Conservation (phyloP, 2,113 vertebrate species). For the Macroglossus sobrinus region DNA sequence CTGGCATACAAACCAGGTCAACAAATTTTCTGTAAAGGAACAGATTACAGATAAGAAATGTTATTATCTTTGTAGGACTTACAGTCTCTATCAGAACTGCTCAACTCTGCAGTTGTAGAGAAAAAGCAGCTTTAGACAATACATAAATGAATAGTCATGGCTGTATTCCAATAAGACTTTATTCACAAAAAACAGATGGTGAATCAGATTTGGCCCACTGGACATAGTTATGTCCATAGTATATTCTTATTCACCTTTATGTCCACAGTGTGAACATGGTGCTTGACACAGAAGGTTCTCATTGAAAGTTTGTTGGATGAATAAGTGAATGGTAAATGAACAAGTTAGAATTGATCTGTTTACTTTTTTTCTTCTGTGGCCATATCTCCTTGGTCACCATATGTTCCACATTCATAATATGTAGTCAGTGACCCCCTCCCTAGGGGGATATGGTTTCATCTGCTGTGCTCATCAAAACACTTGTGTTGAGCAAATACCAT, state of each 20-base stretch:
- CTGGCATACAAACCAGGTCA: background rate
- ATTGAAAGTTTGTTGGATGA: background rate
- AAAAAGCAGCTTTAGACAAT: background rate
- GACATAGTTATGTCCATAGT: background rate
- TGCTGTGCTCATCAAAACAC: background rate
- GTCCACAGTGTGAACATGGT: background rate
- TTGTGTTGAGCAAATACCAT: background rate
- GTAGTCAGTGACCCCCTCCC: background rate
- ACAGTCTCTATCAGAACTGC: background rate
- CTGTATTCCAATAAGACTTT: constrained; percentile 5
- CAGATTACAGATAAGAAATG: background rate
- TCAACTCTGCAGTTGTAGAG: background rate
- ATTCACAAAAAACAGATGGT: background rate
- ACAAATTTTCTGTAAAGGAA: background rate
- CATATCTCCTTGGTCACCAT: background rate
- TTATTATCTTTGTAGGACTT: background rate
- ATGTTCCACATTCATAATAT: background rate
- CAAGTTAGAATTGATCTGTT: background rate
- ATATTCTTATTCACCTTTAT: background rate
- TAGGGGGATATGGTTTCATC: background rate
- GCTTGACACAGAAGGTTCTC: background rate
- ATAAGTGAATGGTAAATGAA: background rate
- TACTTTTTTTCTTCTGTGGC: background rate
- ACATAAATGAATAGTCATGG: background rate
- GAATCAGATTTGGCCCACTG: background rate